A percentile compares a stretch with the other conserved stretches of the same genome.
These are phyloP conservation scores for Aleiodes alternator DNA, from an alignment of 2,888 invertebrate genomes.

Conservation along the genomic window DNA sequence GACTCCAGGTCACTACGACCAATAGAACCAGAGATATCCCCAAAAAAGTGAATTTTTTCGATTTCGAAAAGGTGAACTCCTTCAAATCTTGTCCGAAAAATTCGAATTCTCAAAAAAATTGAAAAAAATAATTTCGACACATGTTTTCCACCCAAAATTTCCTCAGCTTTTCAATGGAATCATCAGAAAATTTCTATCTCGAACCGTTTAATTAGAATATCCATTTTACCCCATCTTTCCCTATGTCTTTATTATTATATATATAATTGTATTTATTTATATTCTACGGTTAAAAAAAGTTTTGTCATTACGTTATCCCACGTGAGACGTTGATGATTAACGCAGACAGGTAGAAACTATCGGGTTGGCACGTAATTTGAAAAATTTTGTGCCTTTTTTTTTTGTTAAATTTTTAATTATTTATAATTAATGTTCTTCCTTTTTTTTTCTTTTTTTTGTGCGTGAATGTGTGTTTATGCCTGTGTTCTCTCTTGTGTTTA, in stretches of 20 bases:
- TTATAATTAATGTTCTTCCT: constrained; percentile 12
- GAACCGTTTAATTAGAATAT: too few species aligned
- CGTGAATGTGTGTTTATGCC: constrained; percentile 38
- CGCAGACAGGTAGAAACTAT: constrained; percentile 49
- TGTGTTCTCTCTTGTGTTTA: constrained; percentile 32
- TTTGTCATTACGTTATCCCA: constrained; percentile 46
- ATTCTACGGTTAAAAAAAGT: constrained; percentile 63
- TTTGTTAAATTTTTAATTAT: constrained; percentile 27
- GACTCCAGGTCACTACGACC: too few species aligned
- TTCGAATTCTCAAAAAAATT: too few species aligned
- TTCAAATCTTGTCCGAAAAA: too few species aligned
- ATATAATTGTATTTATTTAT: constrained; percentile 56
- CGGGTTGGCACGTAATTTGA: constrained; percentile 27
- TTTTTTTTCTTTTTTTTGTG: constrained; percentile 32
- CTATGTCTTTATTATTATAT: constrained; percentile 54
- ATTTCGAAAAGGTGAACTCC: too few species aligned
- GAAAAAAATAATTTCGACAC: too few species aligned
- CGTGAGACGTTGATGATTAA: constrained; percentile 36
- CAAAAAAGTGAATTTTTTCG: too few species aligned
- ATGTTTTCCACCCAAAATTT: too few species aligned
- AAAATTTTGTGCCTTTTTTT: constrained; percentile 14
- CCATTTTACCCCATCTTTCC: too few species aligned
- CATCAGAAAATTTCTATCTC: too few species aligned
- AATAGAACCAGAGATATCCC: too few species aligned
- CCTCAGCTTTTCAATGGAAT: too few species aligned